phyloP scores from a whole-genome alignment of 2,113 vertebrate species.

The Merops nubicus region DNA sequence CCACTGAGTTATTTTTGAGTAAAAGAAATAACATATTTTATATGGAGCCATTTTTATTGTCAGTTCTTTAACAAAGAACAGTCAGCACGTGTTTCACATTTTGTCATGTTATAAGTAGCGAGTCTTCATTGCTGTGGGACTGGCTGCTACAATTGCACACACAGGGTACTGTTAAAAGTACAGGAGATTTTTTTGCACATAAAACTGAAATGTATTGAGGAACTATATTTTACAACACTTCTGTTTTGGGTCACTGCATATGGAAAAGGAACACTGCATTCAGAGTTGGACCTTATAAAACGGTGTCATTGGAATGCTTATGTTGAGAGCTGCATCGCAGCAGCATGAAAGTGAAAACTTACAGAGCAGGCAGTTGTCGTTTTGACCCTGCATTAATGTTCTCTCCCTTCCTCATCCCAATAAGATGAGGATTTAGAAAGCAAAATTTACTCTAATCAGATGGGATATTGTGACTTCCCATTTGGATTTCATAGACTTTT shows the following conservation, averaged over 20 bases:
- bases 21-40: slow-evolving; percentile 47
- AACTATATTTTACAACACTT: neutral
- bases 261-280: neutral
- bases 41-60: slow-evolving; percentile 27
- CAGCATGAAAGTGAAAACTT: neutral
- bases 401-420: neutral
- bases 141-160: neutral
- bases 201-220: neutral
- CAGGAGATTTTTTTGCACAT: slow-evolving; percentile 28
- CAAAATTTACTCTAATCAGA: neutral
- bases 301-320: neutral
- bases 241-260: neutral
- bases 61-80: slow-evolving; percentile 39
- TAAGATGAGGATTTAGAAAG: slow-evolving; percentile 28
- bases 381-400: neutral
- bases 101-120: neutral
- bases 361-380: neutral
- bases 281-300: neutral
- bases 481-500: slow-evolving; percentile 23
- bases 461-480: slow-evolving; percentile 5
- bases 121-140: slow-evolving; percentile 15
- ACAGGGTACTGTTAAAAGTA: slow-evolving; percentile 28
- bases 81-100: neutral
- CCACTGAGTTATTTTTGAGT: slow-evolving; percentile 47
- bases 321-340: neutral